phyloP scores from a whole-genome alignment of 2,113 vertebrate genomes.

The Oncorhynchus mykiss region DNA sequence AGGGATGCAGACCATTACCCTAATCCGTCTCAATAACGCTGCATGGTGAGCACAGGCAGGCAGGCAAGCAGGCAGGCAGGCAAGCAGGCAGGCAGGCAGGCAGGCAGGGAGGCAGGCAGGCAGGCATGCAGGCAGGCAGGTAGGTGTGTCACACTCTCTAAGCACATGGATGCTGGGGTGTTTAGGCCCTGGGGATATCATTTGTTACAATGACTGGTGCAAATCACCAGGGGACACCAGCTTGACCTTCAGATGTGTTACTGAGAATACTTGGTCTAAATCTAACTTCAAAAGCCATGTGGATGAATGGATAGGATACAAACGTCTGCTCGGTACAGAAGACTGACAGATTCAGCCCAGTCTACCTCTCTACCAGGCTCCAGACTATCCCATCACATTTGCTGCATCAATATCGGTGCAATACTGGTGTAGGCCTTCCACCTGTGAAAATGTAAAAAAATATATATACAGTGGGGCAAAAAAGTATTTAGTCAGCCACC shows the following conservation, averaged over 20 bases:
- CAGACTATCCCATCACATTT: not conserved
- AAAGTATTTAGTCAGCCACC: too few species aligned
- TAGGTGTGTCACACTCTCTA: not conserved
- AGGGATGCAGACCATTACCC: conserved; percentile 20
- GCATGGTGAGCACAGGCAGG: not conserved
- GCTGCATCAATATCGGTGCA: not conserved
- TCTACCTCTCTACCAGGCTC: conserved; percentile 11
- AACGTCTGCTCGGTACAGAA: conserved; percentile 15
- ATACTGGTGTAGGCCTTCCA: not conserved
- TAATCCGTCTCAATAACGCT: conserved; percentile 14
- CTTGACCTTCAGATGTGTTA: conserved; percentile 22
- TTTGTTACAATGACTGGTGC: conserved; percentile 17
- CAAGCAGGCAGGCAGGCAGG: not conserved
- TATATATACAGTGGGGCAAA: too few species aligned
- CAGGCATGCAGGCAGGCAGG: not conserved
- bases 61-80: not conserved
- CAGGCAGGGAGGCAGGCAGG: not conserved
- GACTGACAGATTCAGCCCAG: not conserved
- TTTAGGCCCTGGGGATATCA: conserved; percentile 3
- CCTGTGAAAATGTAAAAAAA: not conserved
- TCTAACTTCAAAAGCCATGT: conserved; percentile 1
- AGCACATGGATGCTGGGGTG: not conserved
- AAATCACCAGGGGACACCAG: conserved; percentile 11
- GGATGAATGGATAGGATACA: conserved; percentile 5
- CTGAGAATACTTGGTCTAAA: conserved; percentile 2